phyloP scores from a whole-genome alignment of 2,797 vertebrate genomes.

The Cyclopterus lumpus region DNA sequence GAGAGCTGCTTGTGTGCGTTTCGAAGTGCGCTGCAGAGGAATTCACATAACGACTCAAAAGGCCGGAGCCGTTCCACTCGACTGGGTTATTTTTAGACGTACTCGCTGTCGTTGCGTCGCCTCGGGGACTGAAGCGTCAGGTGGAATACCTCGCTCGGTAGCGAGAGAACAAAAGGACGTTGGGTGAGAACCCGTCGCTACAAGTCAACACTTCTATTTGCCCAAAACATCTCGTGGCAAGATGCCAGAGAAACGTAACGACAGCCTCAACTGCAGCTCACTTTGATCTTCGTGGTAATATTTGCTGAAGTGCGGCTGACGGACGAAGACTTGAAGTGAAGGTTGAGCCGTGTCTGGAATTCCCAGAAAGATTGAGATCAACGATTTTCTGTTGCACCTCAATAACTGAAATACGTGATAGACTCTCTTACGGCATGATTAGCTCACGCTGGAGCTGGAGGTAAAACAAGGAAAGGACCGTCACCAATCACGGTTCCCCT shows the following conservation, averaged over 20 bases:
- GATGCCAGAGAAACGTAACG: neutral
- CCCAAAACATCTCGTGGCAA: neutral
- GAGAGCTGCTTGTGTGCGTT: neutral
- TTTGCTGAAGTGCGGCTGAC: neutral
- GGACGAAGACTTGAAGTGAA: neutral
- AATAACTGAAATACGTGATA: no score
- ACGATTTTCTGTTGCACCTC: neutral
- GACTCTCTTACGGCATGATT: no score
- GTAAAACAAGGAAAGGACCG: no score
- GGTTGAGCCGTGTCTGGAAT: neutral
- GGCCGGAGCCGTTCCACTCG: neutral
- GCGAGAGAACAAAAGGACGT: neutral
- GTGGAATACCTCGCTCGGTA: neutral
- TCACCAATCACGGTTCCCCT: no score
- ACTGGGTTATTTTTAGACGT: neutral
- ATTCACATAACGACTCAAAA: neutral
- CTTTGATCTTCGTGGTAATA: neutral
- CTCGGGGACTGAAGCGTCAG: neutral
- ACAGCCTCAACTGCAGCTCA: neutral
- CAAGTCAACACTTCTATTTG: neutral
- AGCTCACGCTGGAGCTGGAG: no score
- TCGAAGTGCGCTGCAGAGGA: neutral
- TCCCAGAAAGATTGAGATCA: neutral
- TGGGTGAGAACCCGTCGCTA: neutral
- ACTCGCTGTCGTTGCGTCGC: neutral